Conservation (phyloP, 37 sponge, comb jelly and placozoan genomes). For the Halichondria panicea region DNA sequence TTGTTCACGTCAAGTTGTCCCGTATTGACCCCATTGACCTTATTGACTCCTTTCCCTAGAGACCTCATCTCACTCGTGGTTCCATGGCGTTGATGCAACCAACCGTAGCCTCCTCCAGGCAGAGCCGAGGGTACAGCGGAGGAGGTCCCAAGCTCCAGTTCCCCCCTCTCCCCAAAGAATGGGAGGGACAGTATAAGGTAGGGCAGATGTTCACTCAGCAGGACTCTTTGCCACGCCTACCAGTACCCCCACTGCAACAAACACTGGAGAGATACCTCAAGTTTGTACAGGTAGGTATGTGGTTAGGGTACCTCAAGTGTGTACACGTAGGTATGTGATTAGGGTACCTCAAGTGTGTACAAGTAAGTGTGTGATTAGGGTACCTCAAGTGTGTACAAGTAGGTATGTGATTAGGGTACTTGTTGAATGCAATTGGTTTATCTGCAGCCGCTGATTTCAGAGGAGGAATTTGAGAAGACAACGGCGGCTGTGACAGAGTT, state of each 20-base stretch:
- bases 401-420: background rate
- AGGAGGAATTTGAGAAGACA: constrained; percentile 66
- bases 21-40: too few relatives aligned
- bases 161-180: constrained; percentile 42
- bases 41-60: too few relatives aligned
- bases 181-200: constrained; percentile 20
- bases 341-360: constrained; percentile 34
- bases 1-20: too few relatives aligned
- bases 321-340: constrained; percentile 32
- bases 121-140: background rate
- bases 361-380: constrained; percentile 22
- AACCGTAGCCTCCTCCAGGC: too few relatives aligned
- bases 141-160: constrained; percentile 12
- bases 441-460: constrained; percentile 61
- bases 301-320: constrained; percentile 1
- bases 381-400: background rate
- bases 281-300: constrained; percentile 39
- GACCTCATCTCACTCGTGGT: too few relatives aligned
- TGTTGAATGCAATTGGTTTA: background rate
- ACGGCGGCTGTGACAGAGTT: constrained; percentile 63
- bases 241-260: constrained; percentile 84
- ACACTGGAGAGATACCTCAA: constrained; percentile 53
- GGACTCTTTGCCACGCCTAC: constrained; percentile 48
- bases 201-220: constrained; percentile 70
- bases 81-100: too few relatives aligned